These are phyloP conservation scores for Microtus pennsylvanicus DNA, from an alignment of 2,113 vertebrate genomes.

Conservation along the genomic window DNA sequence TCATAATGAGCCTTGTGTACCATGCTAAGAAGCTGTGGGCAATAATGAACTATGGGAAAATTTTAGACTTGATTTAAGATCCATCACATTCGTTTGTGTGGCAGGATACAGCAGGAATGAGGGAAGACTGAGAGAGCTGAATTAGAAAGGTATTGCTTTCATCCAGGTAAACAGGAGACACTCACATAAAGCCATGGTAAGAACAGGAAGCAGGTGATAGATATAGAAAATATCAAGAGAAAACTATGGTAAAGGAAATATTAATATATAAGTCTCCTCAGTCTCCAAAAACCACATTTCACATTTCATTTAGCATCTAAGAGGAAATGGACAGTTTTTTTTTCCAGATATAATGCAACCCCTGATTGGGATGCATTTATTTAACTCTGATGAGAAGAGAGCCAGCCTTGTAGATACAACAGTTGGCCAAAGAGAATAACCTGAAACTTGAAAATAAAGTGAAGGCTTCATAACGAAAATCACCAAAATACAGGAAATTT, in stretches of 20 bases:
- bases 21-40: not conserved
- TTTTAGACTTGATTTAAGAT: slow-evolving; percentile 30
- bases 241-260: not conserved
- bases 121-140: not conserved
- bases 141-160: not conserved
- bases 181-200: not conserved
- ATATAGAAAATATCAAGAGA: not conserved
- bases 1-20: not conserved
- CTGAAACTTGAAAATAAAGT: not conserved
- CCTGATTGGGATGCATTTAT: not conserved
- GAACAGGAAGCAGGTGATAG: not conserved
- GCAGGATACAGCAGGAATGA: not conserved
- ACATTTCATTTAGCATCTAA: not conserved
- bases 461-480: not conserved
- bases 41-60: not conserved
- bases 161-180: not conserved
- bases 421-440: not conserved
- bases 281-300: no score
- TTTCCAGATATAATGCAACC: not conserved
- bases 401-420: not conserved
- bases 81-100: not conserved
- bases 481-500: not conserved
- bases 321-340: not conserved
- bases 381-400: not conserved
- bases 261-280: not conserved